Evolutionary conservation across 2,888 invertebrate species (phyloP).

Genomic region (Chymomyza amoena): DNA sequence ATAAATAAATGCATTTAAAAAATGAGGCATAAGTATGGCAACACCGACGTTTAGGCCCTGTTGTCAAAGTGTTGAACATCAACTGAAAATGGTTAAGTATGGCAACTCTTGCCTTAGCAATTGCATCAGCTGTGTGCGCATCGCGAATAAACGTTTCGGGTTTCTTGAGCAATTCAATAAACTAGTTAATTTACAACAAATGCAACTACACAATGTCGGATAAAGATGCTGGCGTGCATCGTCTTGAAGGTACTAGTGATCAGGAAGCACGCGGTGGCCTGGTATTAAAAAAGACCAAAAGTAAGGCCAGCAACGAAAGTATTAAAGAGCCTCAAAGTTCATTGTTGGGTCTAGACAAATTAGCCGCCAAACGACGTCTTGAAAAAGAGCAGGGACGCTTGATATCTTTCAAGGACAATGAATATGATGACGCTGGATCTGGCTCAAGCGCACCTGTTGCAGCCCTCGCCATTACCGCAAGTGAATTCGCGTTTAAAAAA

Average conservation of each 20-base stretch:
- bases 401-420: conserved; percentile 83
- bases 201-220: conserved; percentile 42
- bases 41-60: no score
- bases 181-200: background rate
- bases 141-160: conserved; percentile 37
- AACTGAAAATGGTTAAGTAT: background rate
- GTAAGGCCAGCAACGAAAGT: conserved; percentile 71
- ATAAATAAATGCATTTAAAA: no score
- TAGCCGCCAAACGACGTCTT: conserved; percentile 87
- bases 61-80: no score
- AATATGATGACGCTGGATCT: conserved; percentile 79
- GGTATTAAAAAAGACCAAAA: conserved; percentile 83
- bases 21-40: no score
- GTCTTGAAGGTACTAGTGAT: conserved; percentile 84
- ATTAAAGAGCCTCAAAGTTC: conserved; percentile 90
- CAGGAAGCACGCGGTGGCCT: conserved; percentile 85
- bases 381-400: conserved; percentile 83
- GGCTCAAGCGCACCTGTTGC: conserved; percentile 49
- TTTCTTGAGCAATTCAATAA: background rate
- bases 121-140: conserved; percentile 31
- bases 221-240: conserved; percentile 81
- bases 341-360: conserved; percentile 89
- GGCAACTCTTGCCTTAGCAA: conserved; percentile 14
- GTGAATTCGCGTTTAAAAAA: conserved; percentile 76
- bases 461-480: conserved; percentile 32